Percentiles rank a stretch among this genome's conserved stretches.
Conservation (phyloP, 2,113 vertebrate genomes). For the Eolophus roseicapilla region DNA sequence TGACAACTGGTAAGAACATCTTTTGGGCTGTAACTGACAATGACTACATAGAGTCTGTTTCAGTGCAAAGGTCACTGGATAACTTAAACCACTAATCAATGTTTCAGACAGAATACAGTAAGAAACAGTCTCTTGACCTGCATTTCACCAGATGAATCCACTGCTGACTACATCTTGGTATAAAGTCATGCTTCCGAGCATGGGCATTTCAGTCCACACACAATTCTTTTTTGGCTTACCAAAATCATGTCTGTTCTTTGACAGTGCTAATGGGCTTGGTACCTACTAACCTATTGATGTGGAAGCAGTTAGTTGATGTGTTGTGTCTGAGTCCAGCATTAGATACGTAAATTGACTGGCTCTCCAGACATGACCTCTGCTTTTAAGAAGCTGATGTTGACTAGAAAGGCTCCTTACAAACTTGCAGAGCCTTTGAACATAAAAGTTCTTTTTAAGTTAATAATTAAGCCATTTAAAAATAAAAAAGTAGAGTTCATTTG, state of each 20-base stretch:
- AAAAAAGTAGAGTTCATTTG: constrained; percentile 13
- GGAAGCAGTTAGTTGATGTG: not conserved
- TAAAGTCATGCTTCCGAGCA: not conserved
- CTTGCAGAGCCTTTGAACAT: constrained; percentile 45
- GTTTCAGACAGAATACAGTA: not conserved
- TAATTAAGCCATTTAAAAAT: constrained; percentile 51
- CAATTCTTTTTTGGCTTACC: not conserved
- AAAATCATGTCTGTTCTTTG: not conserved
- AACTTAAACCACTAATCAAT: not conserved
- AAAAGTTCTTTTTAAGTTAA: constrained; percentile 59
- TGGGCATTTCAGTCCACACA: not conserved
- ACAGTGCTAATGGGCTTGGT: not conserved
- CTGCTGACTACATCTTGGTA: not conserved
- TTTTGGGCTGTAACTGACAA: not conserved
- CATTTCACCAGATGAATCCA: not conserved
- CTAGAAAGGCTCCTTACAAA: not conserved
- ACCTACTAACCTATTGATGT: not conserved
- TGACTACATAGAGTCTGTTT: not conserved
- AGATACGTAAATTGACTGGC: not conserved
- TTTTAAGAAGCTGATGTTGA: constrained; percentile 7
- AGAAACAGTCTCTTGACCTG: not conserved
- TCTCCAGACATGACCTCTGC: not conserved
- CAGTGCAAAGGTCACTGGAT: not conserved
- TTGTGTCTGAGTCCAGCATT: not conserved
- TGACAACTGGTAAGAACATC: not conserved